Percentiles rank a stretch among this genome's conserved stretches.
Evolutionary conservation across 2,113 vertebrate species (phyloP).

Genomic region (Agapornis roseicollis): DNA sequence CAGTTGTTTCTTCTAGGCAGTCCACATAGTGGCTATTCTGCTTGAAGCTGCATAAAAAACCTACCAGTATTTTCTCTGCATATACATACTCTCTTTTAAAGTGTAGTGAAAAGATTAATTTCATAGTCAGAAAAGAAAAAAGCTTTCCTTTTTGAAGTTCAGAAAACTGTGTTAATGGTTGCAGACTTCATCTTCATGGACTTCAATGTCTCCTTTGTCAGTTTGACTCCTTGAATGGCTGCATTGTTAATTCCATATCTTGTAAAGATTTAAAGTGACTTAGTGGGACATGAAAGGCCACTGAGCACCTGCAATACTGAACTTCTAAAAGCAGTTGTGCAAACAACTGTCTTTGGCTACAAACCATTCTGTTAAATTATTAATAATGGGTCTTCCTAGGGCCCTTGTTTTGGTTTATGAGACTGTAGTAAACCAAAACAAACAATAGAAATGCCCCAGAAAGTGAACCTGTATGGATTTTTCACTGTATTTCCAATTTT

Average conservation of each 20-base stretch:
- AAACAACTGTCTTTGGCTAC: not conserved
- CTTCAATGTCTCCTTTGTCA: not conserved
- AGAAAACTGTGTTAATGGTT: not conserved
- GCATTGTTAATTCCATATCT: not conserved
- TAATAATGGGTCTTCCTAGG: not conserved
- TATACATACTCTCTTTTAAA: not conserved
- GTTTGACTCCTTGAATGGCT: not conserved
- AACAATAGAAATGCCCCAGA: not conserved
- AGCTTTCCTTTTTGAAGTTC: not conserved
- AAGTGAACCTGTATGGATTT: not conserved
- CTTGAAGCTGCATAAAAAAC: not conserved
- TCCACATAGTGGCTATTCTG: not conserved
- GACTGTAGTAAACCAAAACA: not conserved
- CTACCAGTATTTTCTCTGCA: not conserved
- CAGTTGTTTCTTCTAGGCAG: not conserved
- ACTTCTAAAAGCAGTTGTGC: not conserved
- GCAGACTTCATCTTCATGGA: not conserved
- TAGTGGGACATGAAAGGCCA: not conserved
- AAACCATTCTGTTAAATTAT: not conserved
- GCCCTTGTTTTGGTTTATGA: not conserved
- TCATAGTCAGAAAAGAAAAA: not conserved
- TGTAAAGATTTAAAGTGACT: not conserved
- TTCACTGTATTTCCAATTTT: not conserved
- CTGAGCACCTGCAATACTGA: not conserved
- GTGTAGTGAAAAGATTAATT: not conserved